Evolutionary conservation across 2,888 invertebrate genomes (phyloP).

Genomic region (Aphodius granarius): DNA sequence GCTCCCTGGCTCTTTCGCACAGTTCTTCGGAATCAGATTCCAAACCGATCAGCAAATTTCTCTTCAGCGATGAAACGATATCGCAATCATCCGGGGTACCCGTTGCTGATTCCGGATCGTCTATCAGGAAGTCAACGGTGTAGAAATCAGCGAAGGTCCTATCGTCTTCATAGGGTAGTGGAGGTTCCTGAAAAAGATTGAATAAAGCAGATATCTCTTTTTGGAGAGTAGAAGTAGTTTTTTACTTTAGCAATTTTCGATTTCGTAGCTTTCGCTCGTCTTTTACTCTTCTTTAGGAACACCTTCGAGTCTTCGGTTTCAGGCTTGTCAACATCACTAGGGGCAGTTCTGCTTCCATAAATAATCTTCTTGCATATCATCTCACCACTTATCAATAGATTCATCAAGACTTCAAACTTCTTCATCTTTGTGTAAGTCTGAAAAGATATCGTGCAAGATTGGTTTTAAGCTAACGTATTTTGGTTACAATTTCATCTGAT

Average conservation of each 20-base stretch:
- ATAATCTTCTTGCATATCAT: conserved; percentile 23
- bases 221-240: neutral
- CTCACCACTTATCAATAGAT: conserved; percentile 25
- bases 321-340: conserved; percentile 15
- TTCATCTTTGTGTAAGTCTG: conserved; percentile 27
- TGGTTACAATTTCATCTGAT: conserved; percentile 29
- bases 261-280: conserved; percentile 42
- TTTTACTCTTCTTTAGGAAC: conserved; percentile 39
- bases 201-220: neutral
- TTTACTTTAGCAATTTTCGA: conserved; percentile 44
- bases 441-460: neutral
- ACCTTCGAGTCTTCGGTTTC: conserved; percentile 24
- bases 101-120: neutral
- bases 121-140: neutral
- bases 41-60: conserved; percentile 20
- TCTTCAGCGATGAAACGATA: conserved; percentile 22
- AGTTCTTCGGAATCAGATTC: conserved; percentile 22
- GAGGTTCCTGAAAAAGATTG: neutral
- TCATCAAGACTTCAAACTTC: conserved; percentile 25
- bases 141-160: neutral
- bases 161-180: conserved; percentile 1
- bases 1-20: conserved; percentile 18
- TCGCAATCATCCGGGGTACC: conserved; percentile 7
- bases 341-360: conserved; percentile 21
- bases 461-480: neutral